Evolutionary conservation across 2,888 invertebrate genomes (phyloP), one percentile per base, ranked within the genome.

Genomic region (Callinectes sapidus): DNA sequence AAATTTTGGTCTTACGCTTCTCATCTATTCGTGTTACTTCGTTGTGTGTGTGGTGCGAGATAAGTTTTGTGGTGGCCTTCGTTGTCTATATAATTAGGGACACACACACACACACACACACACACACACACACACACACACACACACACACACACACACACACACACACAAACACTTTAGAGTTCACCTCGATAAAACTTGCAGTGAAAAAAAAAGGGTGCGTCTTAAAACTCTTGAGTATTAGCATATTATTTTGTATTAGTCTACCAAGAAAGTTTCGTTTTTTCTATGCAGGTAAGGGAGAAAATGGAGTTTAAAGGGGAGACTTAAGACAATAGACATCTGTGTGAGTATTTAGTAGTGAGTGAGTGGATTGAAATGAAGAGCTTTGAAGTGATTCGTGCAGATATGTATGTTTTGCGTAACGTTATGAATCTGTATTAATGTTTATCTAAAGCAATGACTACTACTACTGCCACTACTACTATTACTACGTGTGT

Each of bases 101-200:
- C 28, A 71, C n/a, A 71, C 71, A 71, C 71, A 71, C 71, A 71
- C 71, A 71, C 71, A 71, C 71, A 71, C 71, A 71, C 71, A 71
- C 71, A 71, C 71, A 71, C 71, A 71, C 71, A 71, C 71, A 71
- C 23, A 71, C 71, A 71, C 71, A 66, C n/a, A 71, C 28, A 71
- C n/a, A 71, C 71, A 71, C 71, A 71, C 71, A 71, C 71, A 71
- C 71, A 71, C 71, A 71, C 71, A 71, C 71, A 71, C 71, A 71
- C 71, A 71, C 71, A 71, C 71, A 71, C 71, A 71, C 23, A 71
- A n/a, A 71, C 71, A 66, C n/a, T n/a, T n/a, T n/a, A 18, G 23
- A 5, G 28, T 23, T 23, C 28, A 28, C 71, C 28, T 61, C 23
- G 23, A 61, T 10, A 61, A 6, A 10, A n/a, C 28, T 71, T 28